Conservation (phyloP, 2,113 vertebrate species). For the Microtus montanus region DNA sequence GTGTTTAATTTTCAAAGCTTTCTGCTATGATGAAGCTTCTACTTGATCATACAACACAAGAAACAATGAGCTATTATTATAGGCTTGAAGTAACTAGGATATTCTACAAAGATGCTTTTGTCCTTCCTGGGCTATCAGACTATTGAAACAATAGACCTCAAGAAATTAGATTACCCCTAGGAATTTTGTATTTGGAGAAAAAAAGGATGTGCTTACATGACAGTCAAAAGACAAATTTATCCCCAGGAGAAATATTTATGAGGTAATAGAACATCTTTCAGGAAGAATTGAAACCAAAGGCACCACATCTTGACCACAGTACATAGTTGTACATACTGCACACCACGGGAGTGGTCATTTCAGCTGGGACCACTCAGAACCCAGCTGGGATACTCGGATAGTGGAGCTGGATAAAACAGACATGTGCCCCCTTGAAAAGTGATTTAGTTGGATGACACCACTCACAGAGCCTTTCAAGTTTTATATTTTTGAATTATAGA, state of each 20-base stretch:
- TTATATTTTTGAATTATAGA: neutral
- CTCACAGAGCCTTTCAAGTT: neutral
- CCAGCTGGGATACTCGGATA: fast-evolving
- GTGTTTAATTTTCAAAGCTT: neutral
- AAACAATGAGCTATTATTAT: neutral
- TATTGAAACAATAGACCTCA: neutral
- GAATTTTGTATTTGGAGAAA: neutral
- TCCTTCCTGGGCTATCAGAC: neutral
- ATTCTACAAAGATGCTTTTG: neutral
- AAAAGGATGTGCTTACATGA: neutral
- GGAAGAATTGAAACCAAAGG: too few relatives aligned
- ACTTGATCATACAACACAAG: neutral
- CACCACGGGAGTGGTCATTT: neutral
- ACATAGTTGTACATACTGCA: neutral
- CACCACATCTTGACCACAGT: neutral
- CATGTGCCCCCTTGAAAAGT: neutral
- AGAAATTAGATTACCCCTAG: neutral
- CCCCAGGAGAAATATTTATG: neutral
- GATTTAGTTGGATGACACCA: neutral
- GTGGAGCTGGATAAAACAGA: neutral
- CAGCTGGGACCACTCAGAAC: neutral
- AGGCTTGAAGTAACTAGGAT: too few relatives aligned
- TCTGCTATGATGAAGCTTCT: neutral
- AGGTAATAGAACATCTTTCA: neutral
- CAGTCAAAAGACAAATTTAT: neutral